Evolutionary conservation across 2,888 invertebrate species (phyloP).

Genomic region (Acholoe squamosa): DNA sequence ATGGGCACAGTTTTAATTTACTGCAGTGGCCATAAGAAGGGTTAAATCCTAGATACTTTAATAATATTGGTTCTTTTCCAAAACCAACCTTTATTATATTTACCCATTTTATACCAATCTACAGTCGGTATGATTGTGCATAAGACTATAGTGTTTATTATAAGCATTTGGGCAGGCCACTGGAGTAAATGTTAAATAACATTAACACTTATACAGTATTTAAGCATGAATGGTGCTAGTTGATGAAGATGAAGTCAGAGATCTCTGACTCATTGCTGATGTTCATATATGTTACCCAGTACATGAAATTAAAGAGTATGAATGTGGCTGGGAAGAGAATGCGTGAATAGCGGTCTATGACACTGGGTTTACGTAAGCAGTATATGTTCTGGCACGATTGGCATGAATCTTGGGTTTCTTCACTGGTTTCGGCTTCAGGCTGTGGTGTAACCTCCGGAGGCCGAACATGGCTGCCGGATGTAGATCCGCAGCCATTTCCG

Average conservation of each 20-base stretch:
- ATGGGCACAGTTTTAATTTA: too few relatives aligned
- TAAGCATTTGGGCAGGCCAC: too few relatives aligned
- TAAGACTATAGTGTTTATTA: too few relatives aligned
- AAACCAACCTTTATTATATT: too few relatives aligned
- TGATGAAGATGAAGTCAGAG: conserved; percentile 48
- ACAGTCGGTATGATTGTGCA: too few relatives aligned
- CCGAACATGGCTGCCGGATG: conserved; percentile 38
- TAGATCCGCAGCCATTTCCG: conserved; percentile 17
- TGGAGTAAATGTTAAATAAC: too few relatives aligned
- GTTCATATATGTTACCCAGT: conserved; percentile 71
- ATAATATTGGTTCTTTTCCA: too few relatives aligned
- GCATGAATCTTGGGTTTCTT: background rate
- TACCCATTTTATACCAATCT: too few relatives aligned
- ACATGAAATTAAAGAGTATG: conserved; percentile 68
- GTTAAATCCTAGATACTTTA: too few relatives aligned
- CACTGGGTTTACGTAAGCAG: conserved; percentile 61
- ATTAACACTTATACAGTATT: too few relatives aligned
- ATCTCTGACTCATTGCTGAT: conserved; percentile 60
- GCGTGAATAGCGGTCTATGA: conserved; percentile 70
- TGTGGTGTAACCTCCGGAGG: conserved; percentile 20
- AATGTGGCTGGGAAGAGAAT: conserved; percentile 69
- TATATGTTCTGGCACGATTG: conserved; percentile 24
- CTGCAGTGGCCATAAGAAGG: too few relatives aligned
- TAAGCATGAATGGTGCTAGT: conserved; percentile 1
- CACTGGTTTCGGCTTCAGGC: background rate